phyloP scores from a whole-genome alignment of 1,140 invertebrate species.

The Halictus rubicundus region DNA sequence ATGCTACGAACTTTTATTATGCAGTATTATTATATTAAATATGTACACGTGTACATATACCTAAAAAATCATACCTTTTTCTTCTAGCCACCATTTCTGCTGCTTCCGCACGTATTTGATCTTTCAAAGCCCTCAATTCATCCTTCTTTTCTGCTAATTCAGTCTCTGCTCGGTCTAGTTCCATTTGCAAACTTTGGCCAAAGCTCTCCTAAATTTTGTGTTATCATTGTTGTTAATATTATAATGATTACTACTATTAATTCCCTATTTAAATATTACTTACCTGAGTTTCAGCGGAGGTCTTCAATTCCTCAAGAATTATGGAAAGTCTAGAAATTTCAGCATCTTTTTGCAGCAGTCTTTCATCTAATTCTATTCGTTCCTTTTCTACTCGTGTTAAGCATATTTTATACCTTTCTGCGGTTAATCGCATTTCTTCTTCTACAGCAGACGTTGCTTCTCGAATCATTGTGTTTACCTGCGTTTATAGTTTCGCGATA shows the following conservation, averaged over 20 bases:
- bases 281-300: constrained; percentile 74
- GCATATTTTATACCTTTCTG: constrained; percentile 67
- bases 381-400: constrained; percentile 69
- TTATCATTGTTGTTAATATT: background rate
- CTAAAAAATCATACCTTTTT: constrained; percentile 56
- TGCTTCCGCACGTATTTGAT: constrained; percentile 75
- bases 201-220: constrained; percentile 73
- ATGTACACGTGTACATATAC: background rate
- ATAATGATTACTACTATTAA: background rate
- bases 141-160: constrained; percentile 75
- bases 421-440: constrained; percentile 67
- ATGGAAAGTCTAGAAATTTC: constrained; percentile 68
- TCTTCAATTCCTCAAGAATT: constrained; percentile 71
- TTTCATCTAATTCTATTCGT: constrained; percentile 63
- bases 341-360: constrained; percentile 67
- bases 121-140: constrained; percentile 73
- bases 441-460: constrained; percentile 65
- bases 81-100: constrained; percentile 76
- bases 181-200: constrained; percentile 76
- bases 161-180: constrained; percentile 75
- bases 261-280: background rate
- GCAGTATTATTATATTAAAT: too few relatives aligned
- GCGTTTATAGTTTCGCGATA: constrained; percentile 9
- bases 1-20: too few relatives aligned
- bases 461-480: constrained; percentile 70